Evolutionary conservation across 2,888 invertebrate species (phyloP).

Genomic region (Meiosimyza decipiens): DNA sequence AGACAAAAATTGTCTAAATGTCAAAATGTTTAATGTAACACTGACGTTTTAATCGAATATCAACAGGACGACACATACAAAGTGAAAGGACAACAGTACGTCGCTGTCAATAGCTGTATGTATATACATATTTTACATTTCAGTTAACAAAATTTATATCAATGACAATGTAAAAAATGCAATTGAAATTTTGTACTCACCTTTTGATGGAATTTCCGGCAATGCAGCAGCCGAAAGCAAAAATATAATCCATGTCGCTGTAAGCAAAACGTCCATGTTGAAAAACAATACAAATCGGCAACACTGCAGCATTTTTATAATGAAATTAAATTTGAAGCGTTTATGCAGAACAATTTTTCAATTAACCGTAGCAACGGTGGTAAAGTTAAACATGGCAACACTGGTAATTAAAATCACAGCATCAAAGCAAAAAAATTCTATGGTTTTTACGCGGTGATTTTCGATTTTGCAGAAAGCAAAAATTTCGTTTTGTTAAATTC

Average conservation of each 20-base stretch:
- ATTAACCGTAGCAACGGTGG: no score
- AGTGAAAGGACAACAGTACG: background rate
- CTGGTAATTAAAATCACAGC: no score
- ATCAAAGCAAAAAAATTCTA: background rate
- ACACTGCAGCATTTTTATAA: no score
- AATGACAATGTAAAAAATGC: background rate
- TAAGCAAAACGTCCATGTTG: slow-evolving; percentile 50
- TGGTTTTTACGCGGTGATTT: background rate
- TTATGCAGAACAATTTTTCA: no score
- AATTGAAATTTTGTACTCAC: slow-evolving; percentile 45
- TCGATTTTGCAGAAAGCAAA: background rate
- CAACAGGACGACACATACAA: no score
- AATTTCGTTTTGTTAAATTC: slow-evolving; percentile 3
- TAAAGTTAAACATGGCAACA: no score
- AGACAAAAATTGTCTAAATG: no score
- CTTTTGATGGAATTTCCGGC: slow-evolving; percentile 64
- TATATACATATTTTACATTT: no score
- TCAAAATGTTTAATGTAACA: no score
- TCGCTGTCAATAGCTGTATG: background rate
- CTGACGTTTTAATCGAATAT: no score
- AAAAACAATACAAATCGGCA: background rate
- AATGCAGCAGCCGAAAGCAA: slow-evolving; percentile 54
- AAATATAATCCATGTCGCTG: slow-evolving; percentile 53
- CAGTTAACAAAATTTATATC: no score
- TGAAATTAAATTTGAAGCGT: no score